These are phyloP conservation scores for Trachythela sp. DNA, from an alignment of 64 coral and sea anemone genomes.

Conservation along the genomic window DNA sequence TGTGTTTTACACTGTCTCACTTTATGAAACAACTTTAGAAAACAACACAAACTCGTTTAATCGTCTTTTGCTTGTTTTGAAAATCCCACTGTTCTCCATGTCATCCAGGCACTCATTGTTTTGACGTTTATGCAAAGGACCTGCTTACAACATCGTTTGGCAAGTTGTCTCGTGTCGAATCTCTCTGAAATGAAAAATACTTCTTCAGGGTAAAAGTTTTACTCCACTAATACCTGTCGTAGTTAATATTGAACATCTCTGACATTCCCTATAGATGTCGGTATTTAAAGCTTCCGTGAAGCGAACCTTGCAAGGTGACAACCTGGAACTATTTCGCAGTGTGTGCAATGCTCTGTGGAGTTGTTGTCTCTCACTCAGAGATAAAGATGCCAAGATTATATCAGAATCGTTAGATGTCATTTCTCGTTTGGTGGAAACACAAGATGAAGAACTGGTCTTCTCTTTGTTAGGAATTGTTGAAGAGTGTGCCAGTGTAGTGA, in stretches of 20 bases:
- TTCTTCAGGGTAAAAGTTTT: no score
- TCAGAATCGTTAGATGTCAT: slow-evolving; percentile 61
- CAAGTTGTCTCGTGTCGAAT: no score
- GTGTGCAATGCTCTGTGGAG: slow-evolving; percentile 86
- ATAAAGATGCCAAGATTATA: not conserved
- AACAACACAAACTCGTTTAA: no score
- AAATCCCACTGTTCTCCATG: no score
- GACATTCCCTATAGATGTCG: not conserved
- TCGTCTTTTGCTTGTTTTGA: no score
- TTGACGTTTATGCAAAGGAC: no score
- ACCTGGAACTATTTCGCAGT: slow-evolving; percentile 35
- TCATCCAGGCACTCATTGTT: no score
- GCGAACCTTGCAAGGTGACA: slow-evolving; percentile 6
- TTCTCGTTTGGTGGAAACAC: slow-evolving; percentile 49
- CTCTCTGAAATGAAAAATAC: no score
- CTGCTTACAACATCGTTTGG: no score
- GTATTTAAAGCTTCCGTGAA: not conserved
- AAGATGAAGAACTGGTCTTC: slow-evolving; percentile 57
- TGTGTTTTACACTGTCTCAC: not conserved
- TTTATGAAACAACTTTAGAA: not conserved
- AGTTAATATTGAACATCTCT: not conserved
- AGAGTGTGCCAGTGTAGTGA: slow-evolving; percentile 77
- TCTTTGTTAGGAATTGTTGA: slow-evolving; percentile 66
- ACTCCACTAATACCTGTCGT: no score
- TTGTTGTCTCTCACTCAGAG: slow-evolving; percentile 52